phyloP scores from a whole-genome alignment of 2,797 vertebrate species.

The Mionectes olivaceus region DNA sequence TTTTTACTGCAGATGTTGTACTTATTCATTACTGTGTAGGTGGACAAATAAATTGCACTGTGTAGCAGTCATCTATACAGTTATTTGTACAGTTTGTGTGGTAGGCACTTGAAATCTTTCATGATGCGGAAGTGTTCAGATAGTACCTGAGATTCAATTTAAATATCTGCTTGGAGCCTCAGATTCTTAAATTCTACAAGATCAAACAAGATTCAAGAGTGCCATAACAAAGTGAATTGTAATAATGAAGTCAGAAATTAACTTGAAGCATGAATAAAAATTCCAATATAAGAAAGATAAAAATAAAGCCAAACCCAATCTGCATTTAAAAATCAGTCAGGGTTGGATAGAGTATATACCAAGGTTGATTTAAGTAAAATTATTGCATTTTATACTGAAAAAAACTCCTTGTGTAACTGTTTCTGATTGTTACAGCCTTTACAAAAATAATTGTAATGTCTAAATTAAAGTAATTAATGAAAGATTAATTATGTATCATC shows the following conservation, averaged over 20 bases:
- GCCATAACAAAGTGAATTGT: background rate
- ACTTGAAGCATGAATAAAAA: background rate
- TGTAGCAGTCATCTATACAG: background rate
- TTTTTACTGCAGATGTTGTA: background rate
- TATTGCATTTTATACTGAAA: background rate
- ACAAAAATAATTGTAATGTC: background rate
- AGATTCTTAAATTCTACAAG: background rate
- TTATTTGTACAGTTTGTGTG: background rate
- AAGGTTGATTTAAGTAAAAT: background rate
- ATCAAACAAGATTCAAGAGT: background rate
- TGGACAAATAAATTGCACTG: background rate
- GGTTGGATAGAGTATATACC: background rate
- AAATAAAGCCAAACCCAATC: background rate
- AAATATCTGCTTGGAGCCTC: background rate
- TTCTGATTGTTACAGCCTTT: background rate
- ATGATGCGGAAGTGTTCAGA: background rate
- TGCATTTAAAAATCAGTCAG: background rate
- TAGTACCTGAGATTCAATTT: background rate
- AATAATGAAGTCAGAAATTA: background rate
- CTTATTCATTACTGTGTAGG: background rate
- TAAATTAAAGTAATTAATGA: constrained; percentile 35
- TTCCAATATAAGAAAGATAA: background rate
- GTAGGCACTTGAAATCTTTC: background rate
- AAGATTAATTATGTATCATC: constrained; percentile 20
- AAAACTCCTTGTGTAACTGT: background rate